Conservation (phyloP, 2,888 invertebrate species). For the Pimpla rufipes region DNA sequence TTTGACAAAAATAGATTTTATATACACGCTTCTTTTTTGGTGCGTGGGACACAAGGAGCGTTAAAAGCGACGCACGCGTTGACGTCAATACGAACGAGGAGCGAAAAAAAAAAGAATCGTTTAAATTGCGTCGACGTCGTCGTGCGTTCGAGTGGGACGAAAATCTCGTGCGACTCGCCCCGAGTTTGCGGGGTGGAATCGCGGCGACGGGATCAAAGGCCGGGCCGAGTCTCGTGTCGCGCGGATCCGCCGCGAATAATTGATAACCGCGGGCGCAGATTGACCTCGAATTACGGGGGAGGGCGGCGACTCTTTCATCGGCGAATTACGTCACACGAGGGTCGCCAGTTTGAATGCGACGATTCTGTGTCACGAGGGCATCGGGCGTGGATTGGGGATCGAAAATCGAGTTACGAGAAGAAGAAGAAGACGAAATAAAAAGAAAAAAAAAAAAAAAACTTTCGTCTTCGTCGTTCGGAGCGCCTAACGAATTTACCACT, state of each 20-base stretch:
- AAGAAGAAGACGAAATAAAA: no score
- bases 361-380: background rate
- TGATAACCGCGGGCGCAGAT: constrained; percentile 46
- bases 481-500: constrained; percentile 46
- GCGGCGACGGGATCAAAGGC: constrained; percentile 42
- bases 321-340: background rate
- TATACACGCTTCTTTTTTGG: background rate
- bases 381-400: constrained; percentile 20
- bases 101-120: constrained; percentile 29
- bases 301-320: constrained; percentile 60
- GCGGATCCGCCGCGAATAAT: constrained; percentile 51
- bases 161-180: background rate
- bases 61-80: background rate
- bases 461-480: constrained; percentile 19
- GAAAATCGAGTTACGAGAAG: constrained; percentile 52
- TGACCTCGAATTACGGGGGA: constrained; percentile 42
- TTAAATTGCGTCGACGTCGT: constrained; percentile 34
- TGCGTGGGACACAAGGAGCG: background rate
- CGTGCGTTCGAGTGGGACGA: background rate
- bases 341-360: background rate
- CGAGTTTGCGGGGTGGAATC: background rate
- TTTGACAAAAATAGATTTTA: no score
- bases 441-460: constrained; percentile 3
- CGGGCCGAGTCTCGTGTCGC: background rate
- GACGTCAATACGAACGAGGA: constrained; percentile 44